Evolutionary conservation across 2,797 vertebrate genomes (phyloP), one percentile per base, ranked within the genome.

Genomic region (Poecilia picta): DNA sequence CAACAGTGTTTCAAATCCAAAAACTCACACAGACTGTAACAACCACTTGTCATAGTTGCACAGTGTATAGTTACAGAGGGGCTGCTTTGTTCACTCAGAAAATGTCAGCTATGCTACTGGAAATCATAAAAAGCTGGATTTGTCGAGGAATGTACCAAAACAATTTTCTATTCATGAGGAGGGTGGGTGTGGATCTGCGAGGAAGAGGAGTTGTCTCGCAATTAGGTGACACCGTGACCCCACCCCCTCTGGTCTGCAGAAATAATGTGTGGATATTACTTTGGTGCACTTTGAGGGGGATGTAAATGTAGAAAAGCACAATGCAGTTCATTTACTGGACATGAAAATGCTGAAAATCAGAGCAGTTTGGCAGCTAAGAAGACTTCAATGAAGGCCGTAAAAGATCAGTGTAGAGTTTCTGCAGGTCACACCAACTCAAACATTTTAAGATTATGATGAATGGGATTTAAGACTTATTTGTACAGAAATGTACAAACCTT

Each of bases 101-200:
- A 89, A 88, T 90, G 82, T 81, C 46, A 47, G 80, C 62, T 53
- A 85, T 85, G 84, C 83, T 83, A 82, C 88, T 75, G 78, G 84
- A 89, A 76, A 87, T 53, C 64, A 46, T 46, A 57, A 86, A 25
- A 78, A 87, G 79, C 78, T 46, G 57, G 41, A 70, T 28, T 74
- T 76, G 81, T 84, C 75, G 28, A 72, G 72, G 73, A 77, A 31
- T 25, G 72, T 20, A 8, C 0, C 16, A 57, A 57, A 66, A 71
- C 33, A 18, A 49, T 71, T 66, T 68, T 11, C 81, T 25, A 20
- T 73, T 55, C 36, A 47, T 46, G 25, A 62, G 57, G 49, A 2
- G 41, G 62, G 31, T 39, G 62, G 33, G 62, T 3, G 16, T 36
- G 33, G 31, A 23, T 23, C 62, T 39, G 33, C 33, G 16, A 66